Evolutionary conservation across 2,113 vertebrate genomes (phyloP), one percentile per base, ranked within the genome.

Genomic region (Thalassarche chlororhynchos): DNA sequence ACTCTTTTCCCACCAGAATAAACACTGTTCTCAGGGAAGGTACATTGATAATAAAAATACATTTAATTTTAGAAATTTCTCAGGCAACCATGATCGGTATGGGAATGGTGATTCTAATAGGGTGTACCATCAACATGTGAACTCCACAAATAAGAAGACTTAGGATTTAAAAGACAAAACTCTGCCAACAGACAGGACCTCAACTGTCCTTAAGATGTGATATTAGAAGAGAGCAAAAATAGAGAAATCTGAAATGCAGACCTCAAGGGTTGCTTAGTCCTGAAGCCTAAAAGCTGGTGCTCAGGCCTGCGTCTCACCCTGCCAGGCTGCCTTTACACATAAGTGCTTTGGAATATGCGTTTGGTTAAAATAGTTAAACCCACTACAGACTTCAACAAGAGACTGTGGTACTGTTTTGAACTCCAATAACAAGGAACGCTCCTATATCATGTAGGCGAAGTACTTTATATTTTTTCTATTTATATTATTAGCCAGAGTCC

Each of bases 1-100:
- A 91, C 94, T 95, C 89, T 89, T 92, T 92, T 93, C 82, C 89
- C 95, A 92, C 46, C 87, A 96, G 87, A 95, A 96, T 89, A 97
- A 96, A 90, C 57, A 80, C 71, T 55, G 62, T 70, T 94, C 80
- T 96, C 95, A 83, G 66, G 87, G 94, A 95, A 95, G 78, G 58
- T 79, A 80, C 84, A 5, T 14, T 72, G 66, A 69, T 76, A 96
- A 95, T 89, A 95, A 93, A 97, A 93, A 61, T 4, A 84, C 32
- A 81, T 58, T 90, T 68, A 9, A 72, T 85, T 94, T 96, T 83
- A 90, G 82, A 88, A 36, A 84, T 70, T 86, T 96, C 76, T 94
- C 58, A 38, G 68, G 87, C 55, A 66, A 36, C 70, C 0, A 1
- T 54, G 87, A 87, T 36, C 69, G 62, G 32, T 89, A n/a, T 44